Evolutionary conservation across 2,888 invertebrate genomes (phyloP).

Genomic region (Calameuta idolon): DNA sequence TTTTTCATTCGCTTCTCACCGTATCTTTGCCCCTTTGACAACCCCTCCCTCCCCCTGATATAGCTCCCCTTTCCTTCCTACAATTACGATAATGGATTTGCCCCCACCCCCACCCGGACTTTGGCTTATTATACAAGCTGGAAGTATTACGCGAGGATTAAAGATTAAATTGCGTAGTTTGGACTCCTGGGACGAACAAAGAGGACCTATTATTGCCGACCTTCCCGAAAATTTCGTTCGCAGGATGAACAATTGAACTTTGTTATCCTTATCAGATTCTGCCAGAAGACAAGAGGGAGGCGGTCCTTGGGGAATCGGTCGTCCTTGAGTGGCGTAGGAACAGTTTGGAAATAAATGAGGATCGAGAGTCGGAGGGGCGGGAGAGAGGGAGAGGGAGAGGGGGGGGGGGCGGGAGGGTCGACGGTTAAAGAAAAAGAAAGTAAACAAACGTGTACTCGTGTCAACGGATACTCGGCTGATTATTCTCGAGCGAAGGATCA

Average conservation of each 20-base stretch:
- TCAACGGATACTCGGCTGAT: too few species aligned
- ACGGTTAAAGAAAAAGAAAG: too few species aligned
- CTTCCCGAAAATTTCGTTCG: neutral
- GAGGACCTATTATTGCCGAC: neutral
- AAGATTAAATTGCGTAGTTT: neutral
- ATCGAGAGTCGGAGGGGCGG: neutral
- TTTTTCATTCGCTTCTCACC: neutral
- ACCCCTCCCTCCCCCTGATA: neutral
- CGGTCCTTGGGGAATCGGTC: neutral
- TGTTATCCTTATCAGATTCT: neutral
- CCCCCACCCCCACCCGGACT: neutral
- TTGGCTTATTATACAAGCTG: neutral
- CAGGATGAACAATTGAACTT: neutral
- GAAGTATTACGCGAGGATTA: neutral
- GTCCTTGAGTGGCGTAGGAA: neutral
- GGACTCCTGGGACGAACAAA: neutral
- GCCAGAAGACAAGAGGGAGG: neutral
- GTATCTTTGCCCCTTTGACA: neutral
- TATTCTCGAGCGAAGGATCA: neutral
- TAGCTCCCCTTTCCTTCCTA: neutral
- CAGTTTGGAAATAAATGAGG: neutral
- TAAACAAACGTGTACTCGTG: too few species aligned
- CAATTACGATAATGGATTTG: conserved; percentile 5
- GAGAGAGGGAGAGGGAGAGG: too few species aligned
- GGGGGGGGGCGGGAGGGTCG: too few species aligned